Conservation (phyloP, 2,888 invertebrate genomes). For the Melieria omissa region DNA sequence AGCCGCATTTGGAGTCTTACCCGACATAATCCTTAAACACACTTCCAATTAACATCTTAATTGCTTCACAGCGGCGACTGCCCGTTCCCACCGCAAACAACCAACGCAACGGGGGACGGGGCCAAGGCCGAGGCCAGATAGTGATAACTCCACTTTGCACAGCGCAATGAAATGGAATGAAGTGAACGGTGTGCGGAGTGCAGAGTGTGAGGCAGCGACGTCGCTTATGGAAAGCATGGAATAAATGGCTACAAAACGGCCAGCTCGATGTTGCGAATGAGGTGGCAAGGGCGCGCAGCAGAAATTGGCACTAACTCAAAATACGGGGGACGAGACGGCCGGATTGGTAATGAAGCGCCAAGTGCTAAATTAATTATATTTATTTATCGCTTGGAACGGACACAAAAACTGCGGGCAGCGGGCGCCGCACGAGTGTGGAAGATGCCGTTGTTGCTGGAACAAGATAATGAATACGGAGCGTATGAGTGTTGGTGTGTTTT, state of each 20-base stretch:
- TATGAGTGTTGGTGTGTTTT: no score
- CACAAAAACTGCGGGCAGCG: neutral
- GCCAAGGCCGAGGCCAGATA: no score
- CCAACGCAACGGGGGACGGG: neutral
- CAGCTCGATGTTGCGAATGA: no score
- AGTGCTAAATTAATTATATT: conserved; percentile 28
- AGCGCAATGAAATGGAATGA: no score
- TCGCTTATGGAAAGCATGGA: no score
- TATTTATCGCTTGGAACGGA: conserved; percentile 17
- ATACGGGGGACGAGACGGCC: conserved; percentile 2
- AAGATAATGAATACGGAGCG: neutral
- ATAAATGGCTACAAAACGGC: no score
- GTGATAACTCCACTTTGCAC: no score
- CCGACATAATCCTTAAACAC: conserved; percentile 45
- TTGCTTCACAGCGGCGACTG: conserved; percentile 25
- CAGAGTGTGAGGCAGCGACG: no score
- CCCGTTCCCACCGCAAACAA: no score
- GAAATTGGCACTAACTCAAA: conserved; percentile 12
- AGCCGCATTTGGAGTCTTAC: conserved; percentile 37
- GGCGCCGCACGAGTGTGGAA: no score
- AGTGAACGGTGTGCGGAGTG: no score
- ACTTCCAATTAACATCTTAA: conserved; percentile 47
- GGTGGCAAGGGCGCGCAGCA: conserved; percentile 14
- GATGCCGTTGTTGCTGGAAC: neutral
- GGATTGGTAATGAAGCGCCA: conserved; percentile 23